Evolutionary conservation across 2,888 invertebrate species (phyloP), one percentile per base, ranked within the genome.

Genomic region (Carcina quercana): DNA sequence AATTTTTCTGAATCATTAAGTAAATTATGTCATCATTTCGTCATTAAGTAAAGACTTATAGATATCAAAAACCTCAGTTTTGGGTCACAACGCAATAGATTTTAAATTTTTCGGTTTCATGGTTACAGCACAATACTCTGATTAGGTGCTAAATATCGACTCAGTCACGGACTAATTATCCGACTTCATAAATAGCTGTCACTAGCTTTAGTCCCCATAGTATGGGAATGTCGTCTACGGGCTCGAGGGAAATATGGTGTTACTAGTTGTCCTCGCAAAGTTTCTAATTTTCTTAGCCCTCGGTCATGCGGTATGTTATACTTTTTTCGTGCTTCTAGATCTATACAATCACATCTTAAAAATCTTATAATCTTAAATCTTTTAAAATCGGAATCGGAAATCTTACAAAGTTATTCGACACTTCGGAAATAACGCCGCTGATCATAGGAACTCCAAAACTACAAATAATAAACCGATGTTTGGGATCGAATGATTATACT

Each of bases 221-320:
- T 37, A 30, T 32, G 34, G 46, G 52, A 49, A 65, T 66, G 64
- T 49, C 45, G 48, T 34, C 25, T 28, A 35, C 32, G 36, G 37
- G 32, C 25, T 37, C 31, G 12, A 27, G 28, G 12, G 31, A 38
- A 59, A 40, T 37, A 69, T 66, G 69, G 26, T 15, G 31, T 43
- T 65, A 36, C 37, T 71, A 20, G 36, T 54, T 14, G 37, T 40
- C 2, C 33, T 69, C 21, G 39, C 61, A 1, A 66, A 65, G 42
- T 63, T 70, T 40, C 49, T 76, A 29, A 29, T 69, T 27, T 14
- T 72, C 15, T 10, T 69, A 19, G 40, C 58, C 6, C 36, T 59
- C 13, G 62, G 70, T 53, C 53, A 73, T 32, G 74, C 75, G 47
- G 80, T 79, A 53, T 5, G 17, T 17, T 5, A n/a, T n/a, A n/a